Base-by-base conservation (phyloP, 2,797 vertebrate species). In the Liparis tanakae region DNA sequence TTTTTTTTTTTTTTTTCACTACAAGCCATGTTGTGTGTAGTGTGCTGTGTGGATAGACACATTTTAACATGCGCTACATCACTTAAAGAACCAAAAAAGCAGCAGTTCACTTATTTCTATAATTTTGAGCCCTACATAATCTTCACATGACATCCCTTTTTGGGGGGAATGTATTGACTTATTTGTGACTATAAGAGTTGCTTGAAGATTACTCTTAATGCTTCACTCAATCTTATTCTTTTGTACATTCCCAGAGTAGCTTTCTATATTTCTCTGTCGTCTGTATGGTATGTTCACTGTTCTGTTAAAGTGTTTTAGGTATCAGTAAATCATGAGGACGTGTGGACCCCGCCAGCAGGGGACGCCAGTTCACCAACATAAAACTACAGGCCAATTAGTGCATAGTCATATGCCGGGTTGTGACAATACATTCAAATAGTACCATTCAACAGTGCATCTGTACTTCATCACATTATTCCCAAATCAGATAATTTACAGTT, bases 331-430 rank as follows among this genome's bases (percentile, higher is more conserved):
- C 8, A 50, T 48, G n/a, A 48, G 46, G 17, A 48, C 7, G 18
- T 30, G 25, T 30, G 37, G 39, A 41, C 39, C 25, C 25, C 25
- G 25, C 10, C 15, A 33, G 33, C 44, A 64, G 9, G 30, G 25
- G 7, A 14, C 5, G 0, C 14, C 54, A 20, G 18, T 8, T 17
- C 22, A 20, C 48, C 10, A 51, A 5, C 5, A 7, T 43, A 25
- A 76, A 54, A 50, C 13, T 67, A 57, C 41, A 79, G 51, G 58
- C 60, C 57, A 55, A 6, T 18, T 15, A 51, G 58, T 71, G 30
- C 66, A 55, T 7, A 30, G 25, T 66, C 46, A 46, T 30, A 46
- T n/a, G n/a, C n/a, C n/a, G n/a, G n/a, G n/a, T n/a, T n/a, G n/a
- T n/a, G n/a, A n/a, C n/a, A n/a, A n/a, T 51, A 53, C 14, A 58